Conservation (phyloP, 1,140 invertebrate species). For the Cotesia chilonis region DNA sequence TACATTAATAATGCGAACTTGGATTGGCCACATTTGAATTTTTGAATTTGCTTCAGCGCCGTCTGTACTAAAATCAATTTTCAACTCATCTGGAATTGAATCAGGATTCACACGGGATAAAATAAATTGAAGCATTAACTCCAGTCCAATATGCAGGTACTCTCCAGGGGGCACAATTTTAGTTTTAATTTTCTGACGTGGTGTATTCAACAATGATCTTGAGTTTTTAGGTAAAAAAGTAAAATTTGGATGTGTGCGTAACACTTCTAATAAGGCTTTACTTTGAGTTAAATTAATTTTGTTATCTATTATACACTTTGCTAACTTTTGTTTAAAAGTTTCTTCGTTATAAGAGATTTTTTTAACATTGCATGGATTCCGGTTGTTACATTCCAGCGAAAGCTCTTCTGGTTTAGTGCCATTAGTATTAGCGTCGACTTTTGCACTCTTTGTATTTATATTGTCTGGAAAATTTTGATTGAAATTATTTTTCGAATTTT, state of each 20-base stretch:
- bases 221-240: conserved; percentile 21
- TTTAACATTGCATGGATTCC: too few relatives aligned
- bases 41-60: not conserved
- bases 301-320: not conserved
- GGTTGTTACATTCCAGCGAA: too few relatives aligned
- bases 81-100: conserved; percentile 8
- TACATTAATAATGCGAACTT: conserved; percentile 30
- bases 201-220: conserved; percentile 30
- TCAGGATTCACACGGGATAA: not conserved
- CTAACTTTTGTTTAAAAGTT: not conserved
- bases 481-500: too few relatives aligned
- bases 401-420: too few relatives aligned
- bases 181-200: not conserved
- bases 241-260: not conserved
- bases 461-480: too few relatives aligned
- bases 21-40: conserved; percentile 14
- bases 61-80: conserved; percentile 37
- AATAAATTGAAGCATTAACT: conserved; percentile 16
- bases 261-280: not conserved
- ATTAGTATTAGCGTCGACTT: too few relatives aligned
- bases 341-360: not conserved
- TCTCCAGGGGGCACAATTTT: conserved; percentile 25
- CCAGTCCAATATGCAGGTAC: conserved; percentile 34
- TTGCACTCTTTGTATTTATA: too few relatives aligned
- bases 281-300: conserved; percentile 1